phyloP scores from a whole-genome alignment of 2,888 invertebrate species.

The Lithophane leautieri region DNA sequence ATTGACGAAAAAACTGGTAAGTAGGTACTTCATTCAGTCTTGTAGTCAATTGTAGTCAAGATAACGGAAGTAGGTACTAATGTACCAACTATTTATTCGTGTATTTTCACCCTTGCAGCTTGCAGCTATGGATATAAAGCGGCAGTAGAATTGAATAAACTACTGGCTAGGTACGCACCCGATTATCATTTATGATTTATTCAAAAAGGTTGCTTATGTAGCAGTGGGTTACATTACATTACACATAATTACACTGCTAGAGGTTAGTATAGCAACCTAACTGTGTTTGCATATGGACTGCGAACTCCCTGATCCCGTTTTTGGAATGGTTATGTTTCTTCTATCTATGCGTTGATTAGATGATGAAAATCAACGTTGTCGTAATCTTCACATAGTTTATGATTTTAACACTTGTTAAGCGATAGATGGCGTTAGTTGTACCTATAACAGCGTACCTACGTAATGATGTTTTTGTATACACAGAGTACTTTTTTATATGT shows the following conservation, averaged over 20 bases:
- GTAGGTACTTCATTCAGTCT: too few relatives aligned
- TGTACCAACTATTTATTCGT: not conserved
- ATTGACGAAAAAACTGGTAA: not conserved
- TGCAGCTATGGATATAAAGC: slow-evolving; percentile 19
- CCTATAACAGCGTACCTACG: not conserved
- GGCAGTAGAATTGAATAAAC: too few relatives aligned
- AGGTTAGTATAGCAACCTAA: not conserved
- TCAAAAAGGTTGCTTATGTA: not conserved
- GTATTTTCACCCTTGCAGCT: not conserved
- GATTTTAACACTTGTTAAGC: not conserved
- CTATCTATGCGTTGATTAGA: not conserved
- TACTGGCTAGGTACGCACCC: too few relatives aligned
- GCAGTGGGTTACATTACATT: not conserved
- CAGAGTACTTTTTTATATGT: too few relatives aligned
- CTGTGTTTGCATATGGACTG: not conserved
- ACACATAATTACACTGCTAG: not conserved
- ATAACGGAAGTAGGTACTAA: not conserved
- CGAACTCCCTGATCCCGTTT: not conserved
- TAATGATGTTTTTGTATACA: not conserved
- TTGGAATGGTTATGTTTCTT: not conserved
- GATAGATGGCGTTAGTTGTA: slow-evolving; percentile 55
- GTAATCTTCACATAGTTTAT: not conserved
- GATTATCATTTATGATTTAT: not conserved
- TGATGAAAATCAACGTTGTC: not conserved
- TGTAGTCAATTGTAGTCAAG: not conserved